phyloP scores from a whole-genome alignment of 2,888 invertebrate genomes.

The Drosophila setosimentum region DNA sequence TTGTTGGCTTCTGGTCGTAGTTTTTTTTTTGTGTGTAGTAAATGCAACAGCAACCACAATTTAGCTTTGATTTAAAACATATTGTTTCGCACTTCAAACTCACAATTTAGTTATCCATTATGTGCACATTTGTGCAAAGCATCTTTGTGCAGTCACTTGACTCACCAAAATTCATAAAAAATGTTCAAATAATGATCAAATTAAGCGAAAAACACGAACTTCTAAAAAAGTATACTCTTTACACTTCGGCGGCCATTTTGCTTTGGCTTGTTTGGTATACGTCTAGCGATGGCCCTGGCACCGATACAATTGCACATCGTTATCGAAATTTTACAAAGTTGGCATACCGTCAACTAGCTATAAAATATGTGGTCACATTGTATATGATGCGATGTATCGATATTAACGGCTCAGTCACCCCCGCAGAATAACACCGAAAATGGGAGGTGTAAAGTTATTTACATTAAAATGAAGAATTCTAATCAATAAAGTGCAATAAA shows the following conservation, averaged over 20 bases:
- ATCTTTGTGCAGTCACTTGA: slow-evolving; percentile 21
- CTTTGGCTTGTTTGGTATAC: slow-evolving; percentile 62
- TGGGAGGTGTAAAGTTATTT: slow-evolving; percentile 56
- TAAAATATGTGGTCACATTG: slow-evolving; percentile 12
- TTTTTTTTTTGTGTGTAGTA: slow-evolving; percentile 63
- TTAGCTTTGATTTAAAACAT: slow-evolving; percentile 41
- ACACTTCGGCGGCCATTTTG: slow-evolving; percentile 73
- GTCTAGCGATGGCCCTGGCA: slow-evolving; percentile 35
- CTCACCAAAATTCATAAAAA: slow-evolving; percentile 78
- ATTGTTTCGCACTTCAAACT: slow-evolving; percentile 15
- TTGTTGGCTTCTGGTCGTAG: slow-evolving; percentile 50
- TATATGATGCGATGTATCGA: slow-evolving; percentile 28
- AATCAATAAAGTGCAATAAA: slow-evolving; percentile 50
- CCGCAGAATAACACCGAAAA: slow-evolving; percentile 48
- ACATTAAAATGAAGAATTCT: slow-evolving; percentile 41
- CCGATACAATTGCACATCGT: slow-evolving; percentile 13
- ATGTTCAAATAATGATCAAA: slow-evolving; percentile 72
- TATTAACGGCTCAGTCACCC: slow-evolving; percentile 33
- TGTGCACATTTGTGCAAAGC: background rate
- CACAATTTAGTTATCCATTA: slow-evolving; percentile 13
- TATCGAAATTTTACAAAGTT: slow-evolving; percentile 12
- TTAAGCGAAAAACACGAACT: slow-evolving; percentile 79
- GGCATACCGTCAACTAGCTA: slow-evolving; percentile 24
- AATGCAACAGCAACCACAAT: slow-evolving; percentile 42
- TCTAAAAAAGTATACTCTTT: slow-evolving; percentile 64